phyloP scores from a whole-genome alignment of 2,113 vertebrate genomes.

The Callipepla squamata region DNA sequence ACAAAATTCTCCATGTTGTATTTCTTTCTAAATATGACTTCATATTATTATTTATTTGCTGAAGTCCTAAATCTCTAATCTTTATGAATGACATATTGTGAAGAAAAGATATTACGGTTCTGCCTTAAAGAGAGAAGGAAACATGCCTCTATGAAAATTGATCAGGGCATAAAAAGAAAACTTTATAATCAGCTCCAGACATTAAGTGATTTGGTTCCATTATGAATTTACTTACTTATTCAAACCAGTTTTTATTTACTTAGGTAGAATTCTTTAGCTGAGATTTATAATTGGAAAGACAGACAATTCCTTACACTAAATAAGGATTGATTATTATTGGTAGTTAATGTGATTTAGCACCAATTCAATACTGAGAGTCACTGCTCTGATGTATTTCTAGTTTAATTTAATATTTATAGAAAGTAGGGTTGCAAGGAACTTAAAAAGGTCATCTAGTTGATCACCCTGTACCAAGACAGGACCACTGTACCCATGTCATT shows the following conservation, averaged over 20 bases:
- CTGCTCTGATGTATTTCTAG: conserved; percentile 1
- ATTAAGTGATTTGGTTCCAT: background rate
- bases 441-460: conserved; percentile 21
- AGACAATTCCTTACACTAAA: background rate
- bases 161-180: background rate
- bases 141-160: background rate
- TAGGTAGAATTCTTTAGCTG: background rate
- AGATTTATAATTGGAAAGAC: conserved; percentile 23
- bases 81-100: background rate
- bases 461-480: background rate
- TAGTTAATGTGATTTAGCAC: conserved; percentile 47
- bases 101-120: background rate
- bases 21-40: background rate
- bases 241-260: conserved; percentile 12
- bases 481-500: background rate
- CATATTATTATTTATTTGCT: background rate
- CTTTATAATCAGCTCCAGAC: background rate
- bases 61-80: background rate
- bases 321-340: conserved; percentile 54
- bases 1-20: background rate
- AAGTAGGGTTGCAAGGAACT: background rate
- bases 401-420: conserved; percentile 47
- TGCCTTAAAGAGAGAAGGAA: background rate
- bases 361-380: conserved; percentile 10
- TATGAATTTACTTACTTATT: conserved; percentile 27